Conservation (phyloP, 2,888 invertebrate species). For the Nomada flava region DNA sequence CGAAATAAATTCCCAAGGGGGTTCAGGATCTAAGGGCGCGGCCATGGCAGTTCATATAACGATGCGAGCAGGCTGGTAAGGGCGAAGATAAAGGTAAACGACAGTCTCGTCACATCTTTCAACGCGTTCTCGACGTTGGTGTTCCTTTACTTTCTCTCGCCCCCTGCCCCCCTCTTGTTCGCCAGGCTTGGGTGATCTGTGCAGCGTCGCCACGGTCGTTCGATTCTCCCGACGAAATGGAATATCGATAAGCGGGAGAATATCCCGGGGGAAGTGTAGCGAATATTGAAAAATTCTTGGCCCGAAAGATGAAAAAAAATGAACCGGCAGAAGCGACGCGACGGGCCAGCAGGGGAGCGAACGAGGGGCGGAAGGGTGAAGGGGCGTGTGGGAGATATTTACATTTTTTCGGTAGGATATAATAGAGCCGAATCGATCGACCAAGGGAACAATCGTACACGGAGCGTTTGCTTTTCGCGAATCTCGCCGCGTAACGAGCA, state of each 20-base stretch:
- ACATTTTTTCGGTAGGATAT: constrained; percentile 56
- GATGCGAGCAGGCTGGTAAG: constrained; percentile 50
- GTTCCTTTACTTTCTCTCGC: background rate
- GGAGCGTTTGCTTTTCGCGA: constrained; percentile 51
- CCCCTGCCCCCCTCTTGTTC: constrained; percentile 17
- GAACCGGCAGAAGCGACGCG: constrained; percentile 1
- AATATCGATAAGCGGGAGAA: constrained; percentile 69
- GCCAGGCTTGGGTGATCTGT: constrained; percentile 32
- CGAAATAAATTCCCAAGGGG: constrained; percentile 52
- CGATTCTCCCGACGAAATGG: constrained; percentile 68
- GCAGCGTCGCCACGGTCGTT: constrained; percentile 66
- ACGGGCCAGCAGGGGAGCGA: background rate
- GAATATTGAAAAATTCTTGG: constrained; percentile 72
- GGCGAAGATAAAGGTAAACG: constrained; percentile 68
- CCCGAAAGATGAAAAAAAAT: constrained; percentile 56
- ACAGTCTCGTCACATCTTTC: constrained; percentile 69
- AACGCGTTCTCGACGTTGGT: constrained; percentile 35
- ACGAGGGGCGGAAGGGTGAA: background rate
- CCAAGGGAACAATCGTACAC: constrained; percentile 43
- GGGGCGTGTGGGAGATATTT: constrained; percentile 48
- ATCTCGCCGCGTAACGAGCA: constrained; percentile 41
- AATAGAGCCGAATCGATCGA: constrained; percentile 56
- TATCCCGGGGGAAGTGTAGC: constrained; percentile 69
- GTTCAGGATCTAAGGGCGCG: constrained; percentile 17
- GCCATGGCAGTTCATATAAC: constrained; percentile 53